Base-by-base conservation (phyloP, 2,113 vertebrate species). In the Columbina picui region DNA sequence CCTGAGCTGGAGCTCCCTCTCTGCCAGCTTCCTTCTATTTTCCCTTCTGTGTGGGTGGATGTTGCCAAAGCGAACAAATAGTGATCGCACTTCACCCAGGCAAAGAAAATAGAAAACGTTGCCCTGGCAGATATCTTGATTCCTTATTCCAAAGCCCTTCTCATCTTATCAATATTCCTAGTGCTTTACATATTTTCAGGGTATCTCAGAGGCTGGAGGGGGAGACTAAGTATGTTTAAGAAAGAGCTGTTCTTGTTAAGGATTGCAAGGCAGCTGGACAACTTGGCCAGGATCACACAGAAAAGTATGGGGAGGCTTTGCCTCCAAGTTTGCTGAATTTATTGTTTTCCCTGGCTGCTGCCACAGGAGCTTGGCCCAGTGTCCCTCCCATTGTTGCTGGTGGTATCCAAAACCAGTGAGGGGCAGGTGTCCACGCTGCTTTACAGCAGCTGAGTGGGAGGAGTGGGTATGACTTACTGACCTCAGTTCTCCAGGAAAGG, bases 11-110 rank as follows among this genome's bases (percentile, higher is more conserved):
- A 87, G 67, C 67, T 80, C 47, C 55, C 0, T 0, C 38, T 91
- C 71, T 95, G 93, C 89, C 95, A 94, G 85, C 79, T 96, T 95
- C 90, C 87, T 41, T 96, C 70, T 93, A 68, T 85, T 68, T 86
- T 95, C 85, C 92, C 82, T 95, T 96, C 91, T 94, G 90, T 0
- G 4, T 91, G 78, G 70, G 93, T 90, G 78, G 34, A 74, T 86
- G 90, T 88, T 96, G 95, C 93, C 95, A 91, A 93, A 94, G 79
- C 0, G 16, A 74, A 71, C 1, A 45, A 82, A 59, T 53, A 93
- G 90, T 0, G 0, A 80, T 88, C 6, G 0, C 45, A 7, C 67
- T 91, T 91, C 43, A 84, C 78, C 25, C 50, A 47, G 64, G 71
- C 87, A 88, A 83, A 92, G 90, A 88, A 93, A 95, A 83, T 30